Evolutionary conservation across 2,797 vertebrate genomes (phyloP).

Genomic region (Pseudocheirus occidentalis): DNA sequence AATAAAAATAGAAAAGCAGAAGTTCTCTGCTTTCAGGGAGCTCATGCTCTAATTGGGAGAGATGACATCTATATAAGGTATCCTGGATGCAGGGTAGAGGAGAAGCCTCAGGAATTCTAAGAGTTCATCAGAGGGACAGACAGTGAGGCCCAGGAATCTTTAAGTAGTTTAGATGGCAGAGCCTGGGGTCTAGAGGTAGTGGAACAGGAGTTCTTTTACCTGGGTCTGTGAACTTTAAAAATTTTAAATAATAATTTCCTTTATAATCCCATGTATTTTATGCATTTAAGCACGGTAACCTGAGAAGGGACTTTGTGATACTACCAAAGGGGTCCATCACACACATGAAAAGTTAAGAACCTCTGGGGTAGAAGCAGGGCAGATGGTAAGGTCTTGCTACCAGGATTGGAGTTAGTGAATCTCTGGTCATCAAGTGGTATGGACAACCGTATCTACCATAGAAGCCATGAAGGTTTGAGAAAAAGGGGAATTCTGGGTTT

Average conservation of each 20-base stretch:
- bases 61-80: too few species aligned
- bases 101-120: too few species aligned
- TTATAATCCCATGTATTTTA: background rate
- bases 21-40: too few species aligned
- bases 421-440: background rate
- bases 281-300: background rate
- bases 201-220: background rate
- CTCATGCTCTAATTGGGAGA: too few species aligned
- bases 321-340: background rate
- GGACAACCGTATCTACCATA: background rate
- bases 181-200: background rate
- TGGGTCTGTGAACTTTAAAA: background rate
- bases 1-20: too few species aligned
- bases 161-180: background rate
- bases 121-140: background rate
- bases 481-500: background rate
- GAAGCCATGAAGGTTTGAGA: background rate
- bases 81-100: too few species aligned
- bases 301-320: too few species aligned
- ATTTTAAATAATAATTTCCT: background rate
- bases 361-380: background rate
- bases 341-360: background rate
- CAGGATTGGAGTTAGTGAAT: background rate
- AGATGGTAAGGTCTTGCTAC: background rate
- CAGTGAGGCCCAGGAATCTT: background rate